Percentiles rank a stretch among this genome's conserved stretches.
phyloP scores from a whole-genome alignment of 2,797 vertebrate genomes.

The Labroides dimidiatus region DNA sequence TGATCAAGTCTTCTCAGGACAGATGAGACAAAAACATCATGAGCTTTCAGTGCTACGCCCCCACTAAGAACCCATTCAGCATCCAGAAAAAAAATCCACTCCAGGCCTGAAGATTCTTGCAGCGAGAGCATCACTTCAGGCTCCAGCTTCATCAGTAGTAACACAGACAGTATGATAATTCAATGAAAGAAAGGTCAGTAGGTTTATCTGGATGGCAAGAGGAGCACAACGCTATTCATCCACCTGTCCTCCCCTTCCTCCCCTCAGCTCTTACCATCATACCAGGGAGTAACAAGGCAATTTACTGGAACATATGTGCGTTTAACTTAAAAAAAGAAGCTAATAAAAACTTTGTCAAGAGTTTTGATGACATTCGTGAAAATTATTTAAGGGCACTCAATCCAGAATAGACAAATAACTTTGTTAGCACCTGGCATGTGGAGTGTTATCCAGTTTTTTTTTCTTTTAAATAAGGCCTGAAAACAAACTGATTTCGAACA shows the following conservation, averaged over 20 bases:
- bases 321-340: conserved; percentile 24
- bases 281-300: conserved; percentile 63
- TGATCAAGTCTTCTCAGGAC: conserved; percentile 90
- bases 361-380: conserved; percentile 50
- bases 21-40: conserved; percentile 79
- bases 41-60: conserved; percentile 77
- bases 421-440: conserved; percentile 57
- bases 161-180: conserved; percentile 52
- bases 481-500: conserved; percentile 38
- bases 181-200: conserved; percentile 50
- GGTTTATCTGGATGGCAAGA: conserved; percentile 50
- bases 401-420: conserved; percentile 37
- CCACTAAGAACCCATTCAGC: conserved; percentile 58
- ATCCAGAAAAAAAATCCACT: conserved; percentile 32
- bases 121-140: conserved; percentile 48
- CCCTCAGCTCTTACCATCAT: conserved; percentile 30
- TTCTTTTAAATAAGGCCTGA: conserved; percentile 38
- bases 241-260: conserved; percentile 29
- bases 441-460: conserved; percentile 41
- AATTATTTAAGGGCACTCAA: conserved; percentile 57
- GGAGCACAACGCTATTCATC: conserved; percentile 15
- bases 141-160: conserved; percentile 78
- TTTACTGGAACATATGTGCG: conserved; percentile 18
- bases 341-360: conserved; percentile 24
- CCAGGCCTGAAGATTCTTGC: conserved; percentile 34